Conservation (phyloP, 2,113 vertebrate genomes). For the Percina caprodes region DNA sequence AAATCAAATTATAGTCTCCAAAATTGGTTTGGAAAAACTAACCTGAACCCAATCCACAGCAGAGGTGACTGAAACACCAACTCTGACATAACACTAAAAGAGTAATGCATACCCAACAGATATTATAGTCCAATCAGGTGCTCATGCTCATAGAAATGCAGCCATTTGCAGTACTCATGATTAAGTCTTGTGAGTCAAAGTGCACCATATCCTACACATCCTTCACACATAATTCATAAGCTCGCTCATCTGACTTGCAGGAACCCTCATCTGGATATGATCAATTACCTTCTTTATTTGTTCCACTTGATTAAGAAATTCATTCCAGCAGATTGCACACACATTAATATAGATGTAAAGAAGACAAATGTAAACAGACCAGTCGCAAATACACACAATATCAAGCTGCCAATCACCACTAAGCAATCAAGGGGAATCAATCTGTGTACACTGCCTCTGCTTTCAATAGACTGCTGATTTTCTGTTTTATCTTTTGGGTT, state of each 20-base stretch:
- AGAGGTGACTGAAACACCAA: slow-evolving; percentile 23
- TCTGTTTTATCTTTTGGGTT: background rate
- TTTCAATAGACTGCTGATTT: background rate
- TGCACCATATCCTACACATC: background rate
- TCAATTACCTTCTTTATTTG: background rate
- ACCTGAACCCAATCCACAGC: slow-evolving; percentile 25
- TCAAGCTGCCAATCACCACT: background rate
- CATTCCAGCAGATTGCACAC: slow-evolving; percentile 12
- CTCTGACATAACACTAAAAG: slow-evolving; percentile 26
- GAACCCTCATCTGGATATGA: slow-evolving; percentile 14
- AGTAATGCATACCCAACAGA: slow-evolving; percentile 26
- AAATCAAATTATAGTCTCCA: slow-evolving; percentile 44
- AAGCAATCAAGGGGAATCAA: background rate
- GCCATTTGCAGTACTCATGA: background rate
- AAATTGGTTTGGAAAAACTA: slow-evolving; percentile 55
- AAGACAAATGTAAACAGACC: background rate
- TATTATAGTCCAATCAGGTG: slow-evolving; percentile 16
- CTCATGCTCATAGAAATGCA: background rate
- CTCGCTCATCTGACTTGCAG: background rate
- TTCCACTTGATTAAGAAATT: slow-evolving; percentile 20
- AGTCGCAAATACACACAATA: background rate
- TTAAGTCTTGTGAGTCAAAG: slow-evolving; percentile 5
- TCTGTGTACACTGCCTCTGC: background rate
- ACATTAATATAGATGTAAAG: background rate
- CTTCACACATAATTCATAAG: background rate